phyloP scores from a whole-genome alignment of 2,888 invertebrate species.

The Erebia ligea region DNA sequence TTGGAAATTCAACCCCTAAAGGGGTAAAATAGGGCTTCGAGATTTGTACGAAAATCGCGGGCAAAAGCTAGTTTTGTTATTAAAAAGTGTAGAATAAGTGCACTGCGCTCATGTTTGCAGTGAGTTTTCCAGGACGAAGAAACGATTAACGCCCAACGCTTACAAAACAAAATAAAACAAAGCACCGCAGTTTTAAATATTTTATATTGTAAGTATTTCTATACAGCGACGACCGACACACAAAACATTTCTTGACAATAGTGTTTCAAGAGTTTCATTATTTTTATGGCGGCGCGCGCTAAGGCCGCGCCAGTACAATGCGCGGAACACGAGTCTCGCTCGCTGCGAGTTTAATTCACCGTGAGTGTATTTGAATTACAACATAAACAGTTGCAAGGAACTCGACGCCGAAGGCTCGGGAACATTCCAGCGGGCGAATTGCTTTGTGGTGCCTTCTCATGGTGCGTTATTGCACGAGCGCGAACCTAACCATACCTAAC shows the following conservation, averaged over 20 bases:
- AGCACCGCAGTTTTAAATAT: slow-evolving; percentile 1
- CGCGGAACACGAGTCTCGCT: background rate
- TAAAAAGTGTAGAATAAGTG: too few relatives aligned
- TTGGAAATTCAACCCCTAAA: too few relatives aligned
- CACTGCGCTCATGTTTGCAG: too few relatives aligned
- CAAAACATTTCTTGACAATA: slow-evolving; percentile 20
- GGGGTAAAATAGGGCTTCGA: too few relatives aligned
- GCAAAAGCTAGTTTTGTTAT: too few relatives aligned
- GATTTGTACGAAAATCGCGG: too few relatives aligned
- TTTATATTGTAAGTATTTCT: slow-evolving; percentile 19
- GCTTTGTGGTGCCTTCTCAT: background rate
- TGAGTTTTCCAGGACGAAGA: background rate
- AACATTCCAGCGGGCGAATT: background rate
- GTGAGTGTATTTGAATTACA: slow-evolving; percentile 30
- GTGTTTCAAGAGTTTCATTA: slow-evolving; percentile 23
- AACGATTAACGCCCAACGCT: background rate
- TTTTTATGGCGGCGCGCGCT: slow-evolving; percentile 23
- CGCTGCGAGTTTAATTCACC: slow-evolving; percentile 24
- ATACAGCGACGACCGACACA: background rate
- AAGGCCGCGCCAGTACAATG: slow-evolving; percentile 8
- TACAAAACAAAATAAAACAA: slow-evolving; percentile 6
- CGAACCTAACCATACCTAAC: too few relatives aligned
- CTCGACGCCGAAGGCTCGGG: background rate
- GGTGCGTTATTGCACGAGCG: background rate
- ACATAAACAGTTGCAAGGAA: slow-evolving; percentile 24